Evolutionary conservation across 2,113 vertebrate species (phyloP).

Genomic region (Andinoacara biseriatus): DNA sequence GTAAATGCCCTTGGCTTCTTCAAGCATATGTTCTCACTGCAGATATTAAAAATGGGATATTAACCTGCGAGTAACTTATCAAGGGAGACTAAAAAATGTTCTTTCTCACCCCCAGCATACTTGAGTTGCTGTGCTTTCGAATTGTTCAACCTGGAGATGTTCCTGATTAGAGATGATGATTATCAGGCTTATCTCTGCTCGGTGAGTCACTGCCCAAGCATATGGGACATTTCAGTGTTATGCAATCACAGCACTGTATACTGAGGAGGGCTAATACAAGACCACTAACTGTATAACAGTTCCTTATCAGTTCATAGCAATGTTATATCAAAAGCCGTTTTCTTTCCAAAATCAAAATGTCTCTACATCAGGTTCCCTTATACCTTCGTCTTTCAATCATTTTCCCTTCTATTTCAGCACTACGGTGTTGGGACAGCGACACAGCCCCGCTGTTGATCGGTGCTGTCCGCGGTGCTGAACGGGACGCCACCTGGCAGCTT

Average conservation of each 20-base stretch:
- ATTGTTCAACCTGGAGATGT: not conserved
- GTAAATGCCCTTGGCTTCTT: not conserved
- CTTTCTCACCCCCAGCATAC: not conserved
- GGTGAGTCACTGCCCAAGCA: not conserved
- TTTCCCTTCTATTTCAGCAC: constrained; percentile 49
- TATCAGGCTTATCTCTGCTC: not conserved
- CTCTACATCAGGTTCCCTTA: not conserved
- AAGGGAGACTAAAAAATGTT: not conserved
- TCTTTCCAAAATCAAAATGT: not conserved
- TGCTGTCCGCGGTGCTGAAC: constrained; percentile 81
- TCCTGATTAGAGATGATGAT: constrained; percentile 3
- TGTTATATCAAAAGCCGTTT: not conserved
- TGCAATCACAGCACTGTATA: not conserved
- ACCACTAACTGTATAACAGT: not conserved
- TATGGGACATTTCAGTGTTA: not conserved
- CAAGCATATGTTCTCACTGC: not conserved
- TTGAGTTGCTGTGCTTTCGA: not conserved
- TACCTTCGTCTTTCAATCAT: not conserved
- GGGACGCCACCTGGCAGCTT: not conserved
- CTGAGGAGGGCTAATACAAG: not conserved
- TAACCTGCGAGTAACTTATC: not conserved
- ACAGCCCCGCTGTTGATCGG: not conserved
- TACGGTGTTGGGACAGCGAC: constrained; percentile 38
- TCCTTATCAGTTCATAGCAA: not conserved
- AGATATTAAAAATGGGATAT: not conserved